Conservation (phyloP, 2,797 vertebrate genomes). For the Epinephelus malabaricus region DNA sequence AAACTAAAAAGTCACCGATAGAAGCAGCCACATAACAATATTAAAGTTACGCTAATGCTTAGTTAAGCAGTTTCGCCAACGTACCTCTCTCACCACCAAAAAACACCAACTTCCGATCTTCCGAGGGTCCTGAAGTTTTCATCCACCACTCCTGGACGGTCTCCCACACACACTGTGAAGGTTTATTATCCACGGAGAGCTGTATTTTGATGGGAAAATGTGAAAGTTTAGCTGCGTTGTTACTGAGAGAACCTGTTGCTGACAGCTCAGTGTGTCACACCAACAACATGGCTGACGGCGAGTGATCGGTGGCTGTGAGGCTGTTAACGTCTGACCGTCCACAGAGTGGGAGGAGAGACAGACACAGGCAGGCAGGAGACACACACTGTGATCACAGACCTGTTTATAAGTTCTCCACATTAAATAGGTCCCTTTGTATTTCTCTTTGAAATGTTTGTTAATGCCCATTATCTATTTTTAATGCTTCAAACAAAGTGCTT, state of each 20-base stretch:
- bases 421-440: too few relatives aligned
- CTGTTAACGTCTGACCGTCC: slow-evolving; percentile 62
- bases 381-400: too few relatives aligned
- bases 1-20: background rate
- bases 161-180: background rate
- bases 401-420: too few relatives aligned
- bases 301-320: slow-evolving; percentile 41
- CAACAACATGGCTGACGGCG: slow-evolving; percentile 86
- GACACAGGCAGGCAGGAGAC: background rate
- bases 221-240: slow-evolving; percentile 32
- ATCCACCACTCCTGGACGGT: slow-evolving; percentile 12
- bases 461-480: too few relatives aligned
- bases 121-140: slow-evolving; percentile 12
- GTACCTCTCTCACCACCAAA: slow-evolving; percentile 66
- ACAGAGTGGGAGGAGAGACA: slow-evolving; percentile 67
- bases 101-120: slow-evolving; percentile 58
- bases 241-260: slow-evolving; percentile 81
- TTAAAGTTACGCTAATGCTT: slow-evolving; percentile 73
- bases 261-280: slow-evolving; percentile 80
- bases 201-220: background rate
- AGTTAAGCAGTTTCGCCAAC: slow-evolving; percentile 73
- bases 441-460: too few relatives aligned
- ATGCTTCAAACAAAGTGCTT: too few relatives aligned
- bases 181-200: slow-evolving; percentile 12
- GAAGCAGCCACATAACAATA: slow-evolving; percentile 20